Evolutionary conservation across 1,140 invertebrate species (phyloP), one percentile per base, ranked within the genome.

Genomic region (Cherax quadricarinatus): DNA sequence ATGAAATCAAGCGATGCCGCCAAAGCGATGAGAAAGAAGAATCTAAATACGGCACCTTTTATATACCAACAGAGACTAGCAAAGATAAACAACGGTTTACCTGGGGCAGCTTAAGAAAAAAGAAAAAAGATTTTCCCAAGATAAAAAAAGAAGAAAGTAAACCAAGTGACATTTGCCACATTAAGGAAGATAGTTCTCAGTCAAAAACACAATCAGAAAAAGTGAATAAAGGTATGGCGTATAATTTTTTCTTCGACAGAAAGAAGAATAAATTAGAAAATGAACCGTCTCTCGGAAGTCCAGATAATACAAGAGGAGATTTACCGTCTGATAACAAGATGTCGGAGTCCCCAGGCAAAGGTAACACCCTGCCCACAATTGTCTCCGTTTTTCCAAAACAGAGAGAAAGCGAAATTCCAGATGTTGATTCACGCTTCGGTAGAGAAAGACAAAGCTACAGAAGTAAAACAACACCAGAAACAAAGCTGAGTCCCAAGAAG

Each of bases 321-420:
- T 18, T 18, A 16, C 4, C 18, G 48, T 18, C 16, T n/a, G 24
- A 41, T 48, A 70, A 73, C 10, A 82, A 82, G 3, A 10, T 82
- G 16, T 10, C 62, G 3, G 84, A 86, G 12, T 49, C 84, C n/a
- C 5, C 84, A 62, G 41, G 18, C n/a, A 86, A 75, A 48, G 70
- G 24, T 0, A 53, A 70, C 24, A 89, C 81, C 5, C 53, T 80
- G 4, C 88, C 88, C 41, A 89, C 81, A 18, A 89, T 89, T 7
- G 18, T 89, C 1, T 80, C 88, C 21, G 62, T 89, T 60, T n/a
- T 83, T 24, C 88, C 80, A 4, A 89, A 89, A 51, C 88, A 83
- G 3, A 89, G 66, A 83, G 81, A 66, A 41, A 66, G 53, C n/a
- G 66, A 53, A 16, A 48, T n/a, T 41, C 62, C 88, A 16, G 66